Evolutionary conservation across 2,113 vertebrate species (phyloP), one percentile per base, ranked within the genome.

Genomic region (Cyprinus carpio): DNA sequence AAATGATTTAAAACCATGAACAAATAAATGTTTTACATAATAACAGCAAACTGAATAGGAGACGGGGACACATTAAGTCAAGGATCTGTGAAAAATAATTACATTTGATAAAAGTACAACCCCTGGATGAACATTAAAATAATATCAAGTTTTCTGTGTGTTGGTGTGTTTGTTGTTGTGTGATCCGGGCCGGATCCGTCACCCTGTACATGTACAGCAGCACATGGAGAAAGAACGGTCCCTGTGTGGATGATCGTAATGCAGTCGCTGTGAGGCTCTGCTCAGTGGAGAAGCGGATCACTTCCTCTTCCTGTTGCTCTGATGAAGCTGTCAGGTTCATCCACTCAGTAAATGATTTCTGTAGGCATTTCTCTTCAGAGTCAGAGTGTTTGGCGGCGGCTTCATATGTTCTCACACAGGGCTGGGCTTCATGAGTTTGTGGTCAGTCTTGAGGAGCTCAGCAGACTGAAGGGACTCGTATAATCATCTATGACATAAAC

Each of bases 211-310:
- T n/a, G n/a, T n/a, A n/a, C n/a, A n/a, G n/a, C n/a, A n/a, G n/a
- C n/a, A 8, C 78, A 65, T 9, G n/a, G 49, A 60, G 43, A 49
- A 75, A 79, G n/a, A n/a, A n/a, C n/a, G n/a, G n/a, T n/a, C n/a
- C n/a, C n/a, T n/a, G n/a, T n/a, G n/a, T n/a, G n/a, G n/a, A n/a
- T n/a, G n/a, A n/a, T n/a, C n/a, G n/a, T n/a, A n/a, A n/a, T n/a
- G n/a, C n/a, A n/a, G n/a, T n/a, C n/a, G n/a, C 49, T 79, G 56
- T 78, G 81, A 49, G 67, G 62, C 65, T 34, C 75, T 60, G 75
- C 20, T 49, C 46, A 56, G 49, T 10, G 74, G 13, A 43, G n/a
- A 37, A 37, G 31, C 31, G 2, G 4, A 4, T 31, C 31, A 31
- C 4, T 31, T 31, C 31, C 34, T 6, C 60, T 43, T 72, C 74